These are phyloP conservation scores for Eriosoma lanigerum DNA, from an alignment of 1,140 invertebrate genomes.

Conservation along the genomic window DNA sequence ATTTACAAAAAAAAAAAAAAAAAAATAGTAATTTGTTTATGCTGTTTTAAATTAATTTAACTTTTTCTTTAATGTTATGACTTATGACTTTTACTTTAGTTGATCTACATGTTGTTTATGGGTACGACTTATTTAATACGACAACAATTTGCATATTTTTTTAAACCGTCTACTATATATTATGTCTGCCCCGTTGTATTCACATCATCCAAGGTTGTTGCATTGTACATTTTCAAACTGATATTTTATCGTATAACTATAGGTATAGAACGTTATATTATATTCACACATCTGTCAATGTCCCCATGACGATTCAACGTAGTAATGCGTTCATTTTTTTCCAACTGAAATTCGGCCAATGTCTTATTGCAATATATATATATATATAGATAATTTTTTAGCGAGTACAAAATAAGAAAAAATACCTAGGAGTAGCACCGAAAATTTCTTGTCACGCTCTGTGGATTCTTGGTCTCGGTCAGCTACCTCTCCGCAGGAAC, in stretches of 20 bases:
- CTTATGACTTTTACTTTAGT: too few species aligned
- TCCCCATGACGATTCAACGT: background rate
- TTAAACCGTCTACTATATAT: background rate
- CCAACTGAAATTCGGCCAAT: conserved; percentile 40
- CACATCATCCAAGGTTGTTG: conserved; percentile 30
- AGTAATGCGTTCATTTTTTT: conserved; percentile 6
- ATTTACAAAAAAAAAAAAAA: too few species aligned
- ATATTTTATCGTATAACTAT: background rate
- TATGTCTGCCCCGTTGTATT: conserved; percentile 8
- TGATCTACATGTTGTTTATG: too few species aligned
- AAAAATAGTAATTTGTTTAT: too few species aligned
- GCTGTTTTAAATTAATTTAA: too few species aligned
- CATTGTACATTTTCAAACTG: background rate
- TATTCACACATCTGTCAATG: conserved; percentile 41
- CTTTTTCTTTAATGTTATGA: too few species aligned
- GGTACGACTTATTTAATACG: background rate
- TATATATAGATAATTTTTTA: background rate
- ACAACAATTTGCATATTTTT: background rate
- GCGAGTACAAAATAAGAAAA: background rate
- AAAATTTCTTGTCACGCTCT: conserved; percentile 38
- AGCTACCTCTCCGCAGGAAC: conserved; percentile 25
- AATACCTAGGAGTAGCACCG: background rate
- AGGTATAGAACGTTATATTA: background rate
- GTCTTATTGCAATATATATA: conserved; percentile 35
- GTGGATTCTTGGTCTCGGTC: conserved; percentile 39